Base-by-base conservation (phyloP, 2,888 invertebrate species). In the Gonocerus acuteangulatus region DNA sequence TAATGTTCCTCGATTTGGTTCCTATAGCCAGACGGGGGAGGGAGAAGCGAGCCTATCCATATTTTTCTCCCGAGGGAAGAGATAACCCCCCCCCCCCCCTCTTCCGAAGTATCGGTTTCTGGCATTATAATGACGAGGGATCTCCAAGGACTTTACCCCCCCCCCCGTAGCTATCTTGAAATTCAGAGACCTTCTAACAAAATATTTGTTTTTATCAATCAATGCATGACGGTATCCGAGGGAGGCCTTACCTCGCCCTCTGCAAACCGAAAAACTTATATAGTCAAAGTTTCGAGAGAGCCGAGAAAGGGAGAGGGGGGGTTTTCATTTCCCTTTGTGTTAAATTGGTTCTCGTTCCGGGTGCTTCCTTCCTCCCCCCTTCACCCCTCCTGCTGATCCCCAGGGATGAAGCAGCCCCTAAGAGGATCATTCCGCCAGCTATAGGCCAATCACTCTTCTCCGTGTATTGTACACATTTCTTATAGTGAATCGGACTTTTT, bases 131-230 rank as follows among this genome's bases (percentile, higher is more conserved):
- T 18, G 36, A 36, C 51, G 21, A 36, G 11, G 36, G 34, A 34
- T 18, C 18, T 19, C 2, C 34, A 3, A 2, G 7, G 3, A 15
- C 42, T 13, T 34, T 9, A n/a, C 45, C 45, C 2, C 2, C 16
- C 16, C 32, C 16, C 51, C 48, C n/a, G n/a, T n/a, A n/a, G n/a
- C n/a, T n/a, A n/a, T n/a, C n/a, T n/a, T n/a, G n/a, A n/a, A n/a
- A n/a, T n/a, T n/a, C n/a, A 9, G 27, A 9, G 27, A 6, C 27
- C 27, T 27, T 27, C 16, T 51, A 19, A 51, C 51, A 51, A 51
- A 51, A 51, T 51, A 51, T 51, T 51, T 51, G 51, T 51, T 51
- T 51, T 51, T 51, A 51, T 51, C 51, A 51, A 51, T 51, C 51
- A 51, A 27, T 27, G 27, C 4, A 9, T 27, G 27, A 27, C 27